Evolutionary conservation across 1,140 invertebrate genomes (phyloP).

Genomic region (Himalopsyche phryganea): DNA sequence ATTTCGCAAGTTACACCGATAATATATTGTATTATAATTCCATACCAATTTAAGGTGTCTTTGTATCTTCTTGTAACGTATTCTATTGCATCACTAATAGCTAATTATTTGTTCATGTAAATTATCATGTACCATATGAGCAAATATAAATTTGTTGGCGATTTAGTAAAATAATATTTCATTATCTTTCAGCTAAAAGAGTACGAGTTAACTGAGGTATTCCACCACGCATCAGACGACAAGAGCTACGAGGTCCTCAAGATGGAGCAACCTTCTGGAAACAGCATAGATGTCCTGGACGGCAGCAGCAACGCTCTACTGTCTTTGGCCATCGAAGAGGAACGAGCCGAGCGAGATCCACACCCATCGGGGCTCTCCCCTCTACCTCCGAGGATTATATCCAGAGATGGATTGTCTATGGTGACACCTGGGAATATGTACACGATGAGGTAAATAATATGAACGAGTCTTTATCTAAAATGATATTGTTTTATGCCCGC

Average conservation of each 20-base stretch:
- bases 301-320: constrained; percentile 72
- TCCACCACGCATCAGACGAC: constrained; percentile 75
- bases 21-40: too few relatives aligned
- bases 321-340: constrained; percentile 73
- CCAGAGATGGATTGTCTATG: constrained; percentile 39
- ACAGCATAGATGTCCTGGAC: constrained; percentile 59
- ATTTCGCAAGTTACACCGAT: too few relatives aligned
- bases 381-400: constrained; percentile 30
- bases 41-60: too few relatives aligned
- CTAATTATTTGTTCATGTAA: too few relatives aligned
- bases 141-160: too few relatives aligned
- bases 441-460: constrained; percentile 45
- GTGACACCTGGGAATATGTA: constrained; percentile 48
- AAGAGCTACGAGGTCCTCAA: constrained; percentile 70
- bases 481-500: background rate
- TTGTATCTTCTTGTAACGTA: too few relatives aligned
- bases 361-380: constrained; percentile 37
- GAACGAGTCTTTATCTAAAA: background rate
- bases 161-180: too few relatives aligned
- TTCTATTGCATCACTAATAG: too few relatives aligned
- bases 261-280: constrained; percentile 62
- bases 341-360: constrained; percentile 63
- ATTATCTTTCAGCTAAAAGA: constrained; percentile 68
- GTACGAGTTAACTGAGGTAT: constrained; percentile 81
- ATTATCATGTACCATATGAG: too few relatives aligned